Conservation (phyloP, 2,888 invertebrate genomes). For the Scaptomyza cyrtandrae region DNA sequence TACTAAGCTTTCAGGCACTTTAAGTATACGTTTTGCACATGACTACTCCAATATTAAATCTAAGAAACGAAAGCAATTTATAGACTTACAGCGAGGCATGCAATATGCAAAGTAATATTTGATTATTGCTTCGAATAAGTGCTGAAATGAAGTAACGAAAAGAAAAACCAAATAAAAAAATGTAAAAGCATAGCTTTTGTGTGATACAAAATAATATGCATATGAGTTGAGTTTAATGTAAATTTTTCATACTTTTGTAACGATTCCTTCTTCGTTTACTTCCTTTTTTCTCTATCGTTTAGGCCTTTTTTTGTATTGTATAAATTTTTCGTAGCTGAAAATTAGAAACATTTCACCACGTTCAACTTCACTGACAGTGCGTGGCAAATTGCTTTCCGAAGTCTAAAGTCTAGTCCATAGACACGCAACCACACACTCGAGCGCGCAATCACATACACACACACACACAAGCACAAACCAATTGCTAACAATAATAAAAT, state of each 20-base stretch:
- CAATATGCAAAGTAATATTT: conserved; percentile 14
- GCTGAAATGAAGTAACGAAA: neutral
- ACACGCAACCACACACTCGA: conserved; percentile 27
- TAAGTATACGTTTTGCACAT: neutral
- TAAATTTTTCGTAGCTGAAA: conserved; percentile 78
- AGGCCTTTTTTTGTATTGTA: conserved; percentile 66
- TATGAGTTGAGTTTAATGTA: conserved; percentile 64
- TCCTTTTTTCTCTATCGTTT: conserved; percentile 30
- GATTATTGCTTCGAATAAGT: conserved; percentile 16
- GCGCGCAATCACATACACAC: conserved; percentile 19
- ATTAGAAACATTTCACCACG: conserved; percentile 79
- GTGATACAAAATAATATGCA: conserved; percentile 56
- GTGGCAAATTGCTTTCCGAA: conserved; percentile 80
- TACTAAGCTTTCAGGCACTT: neutral
- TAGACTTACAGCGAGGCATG: neutral
- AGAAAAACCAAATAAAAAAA: neutral
- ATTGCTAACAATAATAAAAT: conserved; percentile 74
- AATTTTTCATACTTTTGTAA: conserved; percentile 41
- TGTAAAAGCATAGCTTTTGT: conserved; percentile 58
- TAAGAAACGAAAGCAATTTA: conserved; percentile 16
- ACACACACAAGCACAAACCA: conserved; percentile 46
- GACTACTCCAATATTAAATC: conserved; percentile 2
- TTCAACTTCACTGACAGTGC: conserved; percentile 80
- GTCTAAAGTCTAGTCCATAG: conserved; percentile 64
- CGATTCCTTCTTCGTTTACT: conserved; percentile 11